phyloP scores from a whole-genome alignment of 2,797 vertebrate species.

The Lophotriccus pileatus region DNA sequence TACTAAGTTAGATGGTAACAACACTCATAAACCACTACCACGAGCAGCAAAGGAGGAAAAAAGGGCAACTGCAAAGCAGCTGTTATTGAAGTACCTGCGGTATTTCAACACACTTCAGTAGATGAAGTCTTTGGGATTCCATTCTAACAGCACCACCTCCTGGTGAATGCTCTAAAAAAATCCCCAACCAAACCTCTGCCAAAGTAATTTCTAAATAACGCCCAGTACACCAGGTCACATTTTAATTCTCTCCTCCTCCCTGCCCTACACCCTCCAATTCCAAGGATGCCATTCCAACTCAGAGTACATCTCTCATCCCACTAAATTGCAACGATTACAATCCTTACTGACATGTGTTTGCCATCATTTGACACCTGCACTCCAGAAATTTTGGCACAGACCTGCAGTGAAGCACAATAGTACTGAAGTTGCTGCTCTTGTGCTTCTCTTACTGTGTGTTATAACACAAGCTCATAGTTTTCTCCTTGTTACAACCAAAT shows the following conservation, averaged over 20 bases:
- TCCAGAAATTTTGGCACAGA: not conserved
- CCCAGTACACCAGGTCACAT: not conserved
- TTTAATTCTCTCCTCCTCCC: not conserved
- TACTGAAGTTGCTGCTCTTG: not conserved
- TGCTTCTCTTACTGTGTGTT: not conserved
- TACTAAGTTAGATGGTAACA: not conserved
- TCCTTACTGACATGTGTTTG: not conserved
- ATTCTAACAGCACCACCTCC: slow-evolving; percentile 29
- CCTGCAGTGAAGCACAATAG: not conserved
- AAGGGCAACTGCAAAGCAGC: not conserved
- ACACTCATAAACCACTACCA: not conserved
- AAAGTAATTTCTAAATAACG: not conserved
- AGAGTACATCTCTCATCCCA: not conserved
- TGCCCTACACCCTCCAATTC: not conserved
- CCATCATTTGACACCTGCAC: not conserved
- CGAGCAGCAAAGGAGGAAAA: not conserved
- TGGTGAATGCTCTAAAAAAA: not conserved
- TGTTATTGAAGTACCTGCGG: not conserved
- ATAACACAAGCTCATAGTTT: not conserved
- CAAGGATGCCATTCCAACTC: not conserved
- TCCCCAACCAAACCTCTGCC: not conserved
- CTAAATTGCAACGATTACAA: not conserved
- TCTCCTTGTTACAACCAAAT: not conserved
- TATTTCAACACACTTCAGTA: not conserved
- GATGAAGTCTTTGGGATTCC: not conserved